phyloP scores from a whole-genome alignment of 2,888 invertebrate genomes.

The Auanema sp. region DNA sequence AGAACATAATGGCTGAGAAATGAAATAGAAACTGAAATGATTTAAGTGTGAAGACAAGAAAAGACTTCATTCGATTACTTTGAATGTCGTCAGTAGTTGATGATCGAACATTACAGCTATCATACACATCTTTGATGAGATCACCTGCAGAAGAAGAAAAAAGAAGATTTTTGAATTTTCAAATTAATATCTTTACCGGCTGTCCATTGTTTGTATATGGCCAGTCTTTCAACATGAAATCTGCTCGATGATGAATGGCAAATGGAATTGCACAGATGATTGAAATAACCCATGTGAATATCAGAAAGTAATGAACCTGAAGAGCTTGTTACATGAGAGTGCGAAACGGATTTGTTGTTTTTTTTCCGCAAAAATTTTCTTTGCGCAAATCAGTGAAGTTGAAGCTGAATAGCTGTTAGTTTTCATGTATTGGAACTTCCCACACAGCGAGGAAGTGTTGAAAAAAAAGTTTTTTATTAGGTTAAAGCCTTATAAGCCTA shows the following conservation, averaged over 20 bases:
- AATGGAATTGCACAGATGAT: slow-evolving; percentile 45
- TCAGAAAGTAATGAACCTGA: slow-evolving; percentile 19
- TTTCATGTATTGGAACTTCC: no score
- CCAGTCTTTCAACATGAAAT: slow-evolving; percentile 47
- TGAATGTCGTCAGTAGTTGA: slow-evolving; percentile 25
- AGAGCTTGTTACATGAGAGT: no score
- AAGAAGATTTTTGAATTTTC: not conserved
- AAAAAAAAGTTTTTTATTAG: no score
- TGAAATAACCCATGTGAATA: slow-evolving; percentile 43
- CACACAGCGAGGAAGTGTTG: no score
- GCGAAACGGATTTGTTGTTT: not conserved
- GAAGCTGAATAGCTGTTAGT: no score
- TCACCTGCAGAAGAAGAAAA: slow-evolving; percentile 24
- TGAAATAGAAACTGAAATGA: slow-evolving; percentile 42
- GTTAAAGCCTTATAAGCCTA: no score
- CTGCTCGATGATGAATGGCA: slow-evolving; percentile 44
- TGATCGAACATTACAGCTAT: slow-evolving; percentile 41
- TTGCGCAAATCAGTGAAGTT: not conserved
- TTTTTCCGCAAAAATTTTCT: slow-evolving; percentile 4
- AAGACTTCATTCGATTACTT: slow-evolving; percentile 19
- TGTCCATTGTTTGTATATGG: slow-evolving; percentile 33
- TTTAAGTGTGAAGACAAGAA: not conserved
- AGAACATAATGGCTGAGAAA: slow-evolving; percentile 49
- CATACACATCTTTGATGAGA: slow-evolving; percentile 49
- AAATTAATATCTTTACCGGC: slow-evolving; percentile 19